Evolutionary conservation across 2,113 vertebrate genomes (phyloP).

Genomic region (Callopanchax toddi): DNA sequence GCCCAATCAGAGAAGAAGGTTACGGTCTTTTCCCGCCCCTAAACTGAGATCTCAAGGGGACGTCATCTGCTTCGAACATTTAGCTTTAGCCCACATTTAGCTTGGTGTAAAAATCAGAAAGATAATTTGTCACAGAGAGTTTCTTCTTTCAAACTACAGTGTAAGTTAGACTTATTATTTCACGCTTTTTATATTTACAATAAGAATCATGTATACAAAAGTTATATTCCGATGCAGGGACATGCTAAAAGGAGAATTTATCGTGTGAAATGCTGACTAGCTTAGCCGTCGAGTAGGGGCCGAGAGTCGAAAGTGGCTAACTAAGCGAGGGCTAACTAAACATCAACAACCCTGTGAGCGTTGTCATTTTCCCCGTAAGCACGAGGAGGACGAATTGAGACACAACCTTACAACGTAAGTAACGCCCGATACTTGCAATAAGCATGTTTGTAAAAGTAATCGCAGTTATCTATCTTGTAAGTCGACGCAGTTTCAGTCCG

Average conservation of each 20-base stretch:
- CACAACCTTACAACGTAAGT: slow-evolving; percentile 56
- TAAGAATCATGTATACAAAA: slow-evolving; percentile 73
- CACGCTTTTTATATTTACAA: slow-evolving; percentile 1
- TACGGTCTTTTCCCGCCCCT: slow-evolving; percentile 6
- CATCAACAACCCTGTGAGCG: slow-evolving; percentile 35
- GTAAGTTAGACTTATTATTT: slow-evolving; percentile 1
- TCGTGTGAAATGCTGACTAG: slow-evolving; percentile 73
- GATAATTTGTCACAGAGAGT: slow-evolving; percentile 1
- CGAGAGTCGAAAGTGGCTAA: slow-evolving; percentile 60
- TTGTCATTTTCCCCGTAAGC: slow-evolving; percentile 25
- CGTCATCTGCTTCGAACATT: slow-evolving; percentile 78
- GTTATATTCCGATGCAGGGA: slow-evolving; percentile 61
- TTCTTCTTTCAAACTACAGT: slow-evolving; percentile 12
- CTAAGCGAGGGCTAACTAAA: slow-evolving; percentile 42
- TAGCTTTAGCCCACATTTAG: slow-evolving; percentile 79
- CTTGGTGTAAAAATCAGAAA: slow-evolving; percentile 37
- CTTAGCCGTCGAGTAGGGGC: slow-evolving; percentile 63
- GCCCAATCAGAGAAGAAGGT: slow-evolving; percentile 55
- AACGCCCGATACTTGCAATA: too few species aligned
- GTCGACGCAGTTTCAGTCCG: too few species aligned
- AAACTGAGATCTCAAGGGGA: slow-evolving; percentile 63
- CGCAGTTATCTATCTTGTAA: too few species aligned
- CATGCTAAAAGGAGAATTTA: slow-evolving; percentile 69
- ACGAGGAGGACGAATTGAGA: slow-evolving; percentile 10
- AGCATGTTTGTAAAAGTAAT: too few species aligned